Evolutionary conservation across 2,888 invertebrate genomes (phyloP).

Genomic region (Drosophila siamana): DNA sequence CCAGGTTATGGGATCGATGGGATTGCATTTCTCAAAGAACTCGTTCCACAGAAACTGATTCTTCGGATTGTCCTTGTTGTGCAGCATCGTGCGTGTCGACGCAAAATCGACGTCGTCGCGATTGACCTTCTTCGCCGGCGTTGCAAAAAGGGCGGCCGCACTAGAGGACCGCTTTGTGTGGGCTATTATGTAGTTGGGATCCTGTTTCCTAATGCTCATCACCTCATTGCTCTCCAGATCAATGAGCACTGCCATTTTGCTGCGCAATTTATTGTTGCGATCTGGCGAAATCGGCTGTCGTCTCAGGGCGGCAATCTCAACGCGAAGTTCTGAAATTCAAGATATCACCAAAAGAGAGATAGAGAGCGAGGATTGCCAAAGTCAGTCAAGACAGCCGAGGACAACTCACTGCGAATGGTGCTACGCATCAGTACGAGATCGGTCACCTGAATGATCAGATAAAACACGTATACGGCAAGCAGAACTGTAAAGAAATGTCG

Average conservation of each 20-base stretch:
- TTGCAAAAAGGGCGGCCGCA: neutral
- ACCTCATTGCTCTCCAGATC: slow-evolving; percentile 37
- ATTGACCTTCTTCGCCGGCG: neutral
- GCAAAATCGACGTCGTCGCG: slow-evolving; percentile 14
- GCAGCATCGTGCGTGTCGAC: slow-evolving; percentile 17
- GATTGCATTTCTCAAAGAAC: slow-evolving; percentile 53
- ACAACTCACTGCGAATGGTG: slow-evolving; percentile 52
- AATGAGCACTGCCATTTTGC: neutral
- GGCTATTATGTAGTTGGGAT: neutral
- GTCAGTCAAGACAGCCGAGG: too few species aligned
- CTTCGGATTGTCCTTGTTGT: slow-evolving; percentile 19
- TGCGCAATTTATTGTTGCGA: neutral
- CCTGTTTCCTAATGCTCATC: slow-evolving; percentile 16
- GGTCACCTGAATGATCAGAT: slow-evolving; percentile 43
- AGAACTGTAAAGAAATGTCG: slow-evolving; percentile 23
- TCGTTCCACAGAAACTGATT: slow-evolving; percentile 52
- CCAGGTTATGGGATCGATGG: slow-evolving; percentile 61
- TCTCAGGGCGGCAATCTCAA: slow-evolving; percentile 8
- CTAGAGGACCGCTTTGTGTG: neutral
- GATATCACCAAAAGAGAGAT: too few species aligned
- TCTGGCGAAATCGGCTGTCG: neutral
- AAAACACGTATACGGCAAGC: slow-evolving; percentile 30
- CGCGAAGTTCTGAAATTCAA: neutral
- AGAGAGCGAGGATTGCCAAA: too few species aligned
- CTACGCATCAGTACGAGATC: slow-evolving; percentile 39